These are phyloP conservation scores for Megalopta genalis DNA, from an alignment of 1,140 invertebrate species.

Conservation along the genomic window DNA sequence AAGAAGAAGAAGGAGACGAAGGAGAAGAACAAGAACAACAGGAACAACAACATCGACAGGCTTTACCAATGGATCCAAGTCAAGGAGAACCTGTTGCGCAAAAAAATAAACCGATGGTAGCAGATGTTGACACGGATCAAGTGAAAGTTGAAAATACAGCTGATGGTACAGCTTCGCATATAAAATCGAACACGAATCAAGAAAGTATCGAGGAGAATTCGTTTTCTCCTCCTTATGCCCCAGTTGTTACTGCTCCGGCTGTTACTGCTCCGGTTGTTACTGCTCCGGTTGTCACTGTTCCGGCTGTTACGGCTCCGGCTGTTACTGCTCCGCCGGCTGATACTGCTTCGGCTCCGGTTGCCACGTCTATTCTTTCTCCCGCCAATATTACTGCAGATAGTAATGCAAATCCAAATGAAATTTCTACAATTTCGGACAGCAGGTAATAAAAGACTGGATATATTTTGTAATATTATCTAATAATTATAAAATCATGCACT, in stretches of 20 bases:
- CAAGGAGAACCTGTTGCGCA: slow-evolving; percentile 30
- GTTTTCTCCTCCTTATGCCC: slow-evolving; percentile 52
- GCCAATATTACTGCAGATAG: slow-evolving; percentile 48
- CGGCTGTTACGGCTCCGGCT: too few relatives aligned
- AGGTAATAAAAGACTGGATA: slow-evolving; percentile 53
- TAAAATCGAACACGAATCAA: slow-evolving; percentile 39
- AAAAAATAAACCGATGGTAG: slow-evolving; percentile 22
- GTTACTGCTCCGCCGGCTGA: too few relatives aligned
- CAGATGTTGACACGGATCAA: slow-evolving; percentile 25
- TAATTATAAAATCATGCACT: slow-evolving; percentile 22
- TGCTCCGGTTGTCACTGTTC: too few relatives aligned
- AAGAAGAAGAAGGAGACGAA: too few relatives aligned
- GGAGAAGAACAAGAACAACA: too few relatives aligned
- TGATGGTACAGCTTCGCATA: slow-evolving; percentile 9
- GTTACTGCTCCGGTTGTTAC: too few relatives aligned
- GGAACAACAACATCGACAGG: neutral
- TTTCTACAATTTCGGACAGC: slow-evolving; percentile 41
- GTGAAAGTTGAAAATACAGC: slow-evolving; percentile 26
- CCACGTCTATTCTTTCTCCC: too few relatives aligned
- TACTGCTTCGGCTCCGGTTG: too few relatives aligned
- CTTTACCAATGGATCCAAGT: slow-evolving; percentile 6
- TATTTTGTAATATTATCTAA: slow-evolving; percentile 1
- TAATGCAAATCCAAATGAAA: slow-evolving; percentile 61
- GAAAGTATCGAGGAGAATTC: slow-evolving; percentile 42
- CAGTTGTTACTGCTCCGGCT: too few relatives aligned